A percentile compares a stretch with the other conserved stretches of the same genome.
Evolutionary conservation across 2,888 invertebrate genomes (phyloP).

Genomic region (Byasa hedistus): DNA sequence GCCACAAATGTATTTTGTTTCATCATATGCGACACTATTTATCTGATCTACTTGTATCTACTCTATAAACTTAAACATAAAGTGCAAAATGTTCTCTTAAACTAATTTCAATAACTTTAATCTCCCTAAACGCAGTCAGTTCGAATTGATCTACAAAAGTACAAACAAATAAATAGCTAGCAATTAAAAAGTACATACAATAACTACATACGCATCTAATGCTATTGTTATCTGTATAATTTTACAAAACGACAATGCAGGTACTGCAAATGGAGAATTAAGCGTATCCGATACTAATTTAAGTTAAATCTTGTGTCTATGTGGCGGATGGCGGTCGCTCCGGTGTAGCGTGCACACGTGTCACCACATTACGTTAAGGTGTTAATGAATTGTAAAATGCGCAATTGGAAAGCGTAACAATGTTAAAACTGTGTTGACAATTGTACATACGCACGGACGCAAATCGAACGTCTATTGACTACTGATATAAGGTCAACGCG

Average conservation of each 20-base stretch:
- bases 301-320: slow-evolving; percentile 15
- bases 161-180: slow-evolving; percentile 69
- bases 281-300: slow-evolving; percentile 62
- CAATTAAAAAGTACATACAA: slow-evolving; percentile 59
- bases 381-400: background rate
- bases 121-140: slow-evolving; percentile 73
- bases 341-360: slow-evolving; percentile 5
- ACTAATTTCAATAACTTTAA: slow-evolving; percentile 60
- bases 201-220: slow-evolving; percentile 53
- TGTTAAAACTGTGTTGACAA: slow-evolving; percentile 7
- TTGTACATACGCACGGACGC: slow-evolving; percentile 14
- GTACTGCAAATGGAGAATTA: slow-evolving; percentile 69
- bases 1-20: slow-evolving; percentile 4
- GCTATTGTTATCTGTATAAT: slow-evolving; percentile 65
- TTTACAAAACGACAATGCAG: slow-evolving; percentile 69
- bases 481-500: slow-evolving; percentile 27
- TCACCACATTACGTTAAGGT: slow-evolving; percentile 9
- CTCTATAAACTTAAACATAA: slow-evolving; percentile 57
- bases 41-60: slow-evolving; percentile 33
- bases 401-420: background rate
- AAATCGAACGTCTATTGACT: slow-evolving; percentile 1
- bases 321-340: slow-evolving; percentile 17
- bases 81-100: slow-evolving; percentile 66
- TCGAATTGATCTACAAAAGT: slow-evolving; percentile 70
- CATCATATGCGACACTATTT: background rate